Conservation (phyloP, 2,797 vertebrate species). For the Xerus rutilus region DNA sequence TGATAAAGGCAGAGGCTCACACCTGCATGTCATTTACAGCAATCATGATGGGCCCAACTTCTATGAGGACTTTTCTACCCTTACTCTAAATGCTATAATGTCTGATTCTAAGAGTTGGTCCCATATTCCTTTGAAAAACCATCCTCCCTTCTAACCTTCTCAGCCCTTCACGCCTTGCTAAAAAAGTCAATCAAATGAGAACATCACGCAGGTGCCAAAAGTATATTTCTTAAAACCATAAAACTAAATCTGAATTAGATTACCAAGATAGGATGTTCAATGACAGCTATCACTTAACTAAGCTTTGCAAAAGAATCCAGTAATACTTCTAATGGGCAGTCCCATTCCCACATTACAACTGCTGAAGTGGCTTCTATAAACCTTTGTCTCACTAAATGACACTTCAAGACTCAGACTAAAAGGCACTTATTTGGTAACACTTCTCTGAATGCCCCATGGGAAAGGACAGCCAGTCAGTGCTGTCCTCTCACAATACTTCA, state of each 20-base stretch:
- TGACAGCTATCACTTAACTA: neutral
- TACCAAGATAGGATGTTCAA: neutral
- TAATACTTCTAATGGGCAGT: neutral
- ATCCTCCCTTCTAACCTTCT: neutral
- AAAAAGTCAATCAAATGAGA: slow-evolving; percentile 13
- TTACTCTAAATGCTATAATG: neutral
- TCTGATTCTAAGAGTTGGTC: neutral
- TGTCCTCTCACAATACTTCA: neutral
- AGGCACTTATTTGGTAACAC: neutral
- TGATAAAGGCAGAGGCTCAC: neutral
- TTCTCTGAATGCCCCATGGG: neutral
- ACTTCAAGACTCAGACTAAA: slow-evolving; percentile 48
- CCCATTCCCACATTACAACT: neutral
- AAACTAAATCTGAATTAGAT: slow-evolving; percentile 23
- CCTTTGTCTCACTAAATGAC: neutral
- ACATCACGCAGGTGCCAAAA: neutral
- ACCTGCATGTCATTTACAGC: neutral
- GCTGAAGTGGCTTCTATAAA: neutral
- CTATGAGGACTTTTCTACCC: neutral
- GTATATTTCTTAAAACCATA: neutral
- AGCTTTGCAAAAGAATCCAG: neutral
- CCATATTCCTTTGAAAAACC: neutral
- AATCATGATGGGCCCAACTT: neutral
- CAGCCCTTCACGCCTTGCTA: neutral
- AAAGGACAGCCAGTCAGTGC: neutral